A percentile compares a stretch with the other conserved stretches of the same genome.
phyloP scores from a whole-genome alignment of 2,797 vertebrate genomes.

The Hozukius guyotensis region DNA sequence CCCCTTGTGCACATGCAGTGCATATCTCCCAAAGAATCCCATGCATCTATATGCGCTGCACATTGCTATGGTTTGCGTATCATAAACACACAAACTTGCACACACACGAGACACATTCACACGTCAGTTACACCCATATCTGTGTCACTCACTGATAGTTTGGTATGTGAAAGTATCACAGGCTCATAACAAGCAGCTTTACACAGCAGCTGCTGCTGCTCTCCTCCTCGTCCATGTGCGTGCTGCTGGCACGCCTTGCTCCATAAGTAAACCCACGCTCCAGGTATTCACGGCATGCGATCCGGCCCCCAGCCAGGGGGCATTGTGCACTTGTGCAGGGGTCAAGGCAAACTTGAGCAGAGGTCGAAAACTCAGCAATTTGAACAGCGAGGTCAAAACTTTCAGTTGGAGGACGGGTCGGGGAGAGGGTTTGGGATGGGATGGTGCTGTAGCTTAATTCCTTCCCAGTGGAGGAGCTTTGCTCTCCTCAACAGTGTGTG shows the following conservation, averaged over 20 bases:
- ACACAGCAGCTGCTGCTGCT: conserved; percentile 76
- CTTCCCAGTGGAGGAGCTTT: background rate
- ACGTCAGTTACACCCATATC: conserved; percentile 69
- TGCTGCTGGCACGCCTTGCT: conserved; percentile 65
- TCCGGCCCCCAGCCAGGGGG: conserved; percentile 30
- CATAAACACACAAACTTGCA: conserved; percentile 45
- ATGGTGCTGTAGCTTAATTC: conserved; percentile 20
- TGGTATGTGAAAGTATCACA: conserved; percentile 69
- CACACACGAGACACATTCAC: conserved; percentile 57
- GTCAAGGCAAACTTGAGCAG: conserved; percentile 56
- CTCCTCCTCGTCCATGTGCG: conserved; percentile 36
- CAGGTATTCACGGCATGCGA: conserved; percentile 67
- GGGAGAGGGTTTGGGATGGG: conserved; percentile 15
- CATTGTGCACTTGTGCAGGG: conserved; percentile 68
- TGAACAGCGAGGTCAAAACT: conserved; percentile 60
- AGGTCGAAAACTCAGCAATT: conserved; percentile 58
- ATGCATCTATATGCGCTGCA: conserved; percentile 43
- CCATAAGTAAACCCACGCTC: conserved; percentile 73
- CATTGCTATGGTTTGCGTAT: conserved; percentile 47
- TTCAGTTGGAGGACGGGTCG: conserved; percentile 41
- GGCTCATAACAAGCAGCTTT: conserved; percentile 66
- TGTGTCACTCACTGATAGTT: conserved; percentile 55
- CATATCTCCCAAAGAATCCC: conserved; percentile 54
- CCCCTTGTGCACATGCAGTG: conserved; percentile 17
- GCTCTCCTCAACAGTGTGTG: background rate